Conservation (phyloP, 2,797 vertebrate species). For the Phrynocephalus vlangalii region DNA sequence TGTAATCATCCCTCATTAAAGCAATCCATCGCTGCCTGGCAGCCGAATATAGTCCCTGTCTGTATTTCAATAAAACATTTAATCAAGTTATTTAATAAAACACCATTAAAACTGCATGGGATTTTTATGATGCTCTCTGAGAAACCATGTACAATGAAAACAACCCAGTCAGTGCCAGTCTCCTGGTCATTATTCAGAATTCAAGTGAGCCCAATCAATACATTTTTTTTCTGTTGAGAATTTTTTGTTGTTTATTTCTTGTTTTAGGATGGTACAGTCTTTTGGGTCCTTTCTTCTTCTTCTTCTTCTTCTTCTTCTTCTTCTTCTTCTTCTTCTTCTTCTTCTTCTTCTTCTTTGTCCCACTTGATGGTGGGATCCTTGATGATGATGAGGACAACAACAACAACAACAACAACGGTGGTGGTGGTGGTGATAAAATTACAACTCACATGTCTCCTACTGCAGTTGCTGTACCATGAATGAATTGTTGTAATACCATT, state of each 20-base stretch:
- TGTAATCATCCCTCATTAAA: conserved; percentile 29
- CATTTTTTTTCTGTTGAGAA: neutral
- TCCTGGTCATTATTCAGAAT: conserved; percentile 21
- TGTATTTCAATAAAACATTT: conserved; percentile 62
- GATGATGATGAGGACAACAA: too few species aligned
- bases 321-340: too few species aligned
- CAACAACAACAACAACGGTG: too few species aligned
- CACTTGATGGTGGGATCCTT: too few species aligned
- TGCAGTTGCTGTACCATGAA: neutral
- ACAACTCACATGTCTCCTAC: neutral
- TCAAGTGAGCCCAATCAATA: conserved; percentile 15
- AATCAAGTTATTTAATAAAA: conserved; percentile 64
- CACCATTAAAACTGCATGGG: conserved; percentile 43
- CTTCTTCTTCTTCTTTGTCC: too few species aligned
- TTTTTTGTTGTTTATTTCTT: neutral
- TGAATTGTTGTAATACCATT: neutral
- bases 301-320: too few species aligned
- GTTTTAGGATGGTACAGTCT: neutral
- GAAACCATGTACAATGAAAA: conserved; percentile 40
- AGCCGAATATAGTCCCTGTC: conserved; percentile 29
- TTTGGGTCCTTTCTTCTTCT: neutral
- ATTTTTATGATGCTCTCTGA: conserved; percentile 26
- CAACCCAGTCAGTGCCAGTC: conserved; percentile 26
- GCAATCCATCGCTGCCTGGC: conserved; percentile 14
- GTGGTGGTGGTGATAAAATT: neutral